phyloP scores from a whole-genome alignment of 2,113 vertebrate genomes.

The rat (Rattus norvegicus) region GRCr8 NC_086029.1:76598501-76599000 shows the following conservation, averaged over 20 bases:
- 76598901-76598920: neutral
- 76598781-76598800: neutral
- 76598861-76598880: constrained; percentile 30
- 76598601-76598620: constrained; percentile 8
- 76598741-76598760: neutral
- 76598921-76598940: constrained; percentile 13
- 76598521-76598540: constrained; percentile 40
- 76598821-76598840: neutral
- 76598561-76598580: constrained; percentile 44
- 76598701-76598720: neutral
- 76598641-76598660: constrained; percentile 10
- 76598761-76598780: neutral
- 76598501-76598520: neutral
- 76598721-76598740: neutral
- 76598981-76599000: neutral
- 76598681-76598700: neutral
- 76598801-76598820: neutral
- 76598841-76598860: constrained; percentile 17
- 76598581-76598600: neutral
- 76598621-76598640: constrained; percentile 24
- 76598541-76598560: constrained; percentile 23
- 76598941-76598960: constrained; percentile 44
- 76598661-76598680: neutral
- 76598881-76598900: neutral
- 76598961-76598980: neutral